Base-by-base conservation (phyloP, 2,797 vertebrate species). In the Sardinella longiceps region DNA sequence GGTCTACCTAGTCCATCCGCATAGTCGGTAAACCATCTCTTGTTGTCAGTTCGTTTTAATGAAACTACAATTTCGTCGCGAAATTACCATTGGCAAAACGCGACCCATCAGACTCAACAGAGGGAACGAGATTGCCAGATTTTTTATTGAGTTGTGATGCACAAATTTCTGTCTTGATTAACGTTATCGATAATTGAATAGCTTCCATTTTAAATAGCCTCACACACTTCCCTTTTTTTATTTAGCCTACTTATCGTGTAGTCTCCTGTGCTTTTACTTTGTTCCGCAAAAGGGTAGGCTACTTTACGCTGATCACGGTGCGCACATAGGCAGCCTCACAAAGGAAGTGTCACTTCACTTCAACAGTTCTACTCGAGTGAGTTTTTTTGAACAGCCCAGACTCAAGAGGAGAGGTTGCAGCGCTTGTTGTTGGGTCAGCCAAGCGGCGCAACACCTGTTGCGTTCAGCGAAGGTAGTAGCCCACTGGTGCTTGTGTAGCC, bases 281-380 rank as follows among this genome's bases (percentile, higher is more conserved):
- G 66, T 74, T 74, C 66, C 66, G 66, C 66, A 74, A 74, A 74
- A 37, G 66, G 30, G 18, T 74, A 37, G 66, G 30, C 20, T 74
- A 74, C 14, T 74, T 74, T 39, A 28, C 66, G 66, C 66, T 7
- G 30, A 74, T 4, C 20, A 56, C 53, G 12, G 48, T 3, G 48
- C 48, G 30, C 30, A 33, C 66, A n/a, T n/a, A 74, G 30, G 15
- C 66, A 74, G 37, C 66, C 33, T 74, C 33, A 74, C 66, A 74
- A 37, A 74, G 66, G 33, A 74, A 74, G 66, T 74, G 33, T 74
- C 66, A 74, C 14, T 74, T 74, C 14, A 74, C 28, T 70, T 70
- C 12, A 48, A 14, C 39, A 2, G 43, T 43, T 43, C 60, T 14
- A 66, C 60, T 18, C 66, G 30, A 70, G 66, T 15, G 66, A 70